Percentiles rank a stretch among this genome's conserved stretches.
Conservation (phyloP, 2,113 vertebrate species). For the Gallinago jamesoni region DNA sequence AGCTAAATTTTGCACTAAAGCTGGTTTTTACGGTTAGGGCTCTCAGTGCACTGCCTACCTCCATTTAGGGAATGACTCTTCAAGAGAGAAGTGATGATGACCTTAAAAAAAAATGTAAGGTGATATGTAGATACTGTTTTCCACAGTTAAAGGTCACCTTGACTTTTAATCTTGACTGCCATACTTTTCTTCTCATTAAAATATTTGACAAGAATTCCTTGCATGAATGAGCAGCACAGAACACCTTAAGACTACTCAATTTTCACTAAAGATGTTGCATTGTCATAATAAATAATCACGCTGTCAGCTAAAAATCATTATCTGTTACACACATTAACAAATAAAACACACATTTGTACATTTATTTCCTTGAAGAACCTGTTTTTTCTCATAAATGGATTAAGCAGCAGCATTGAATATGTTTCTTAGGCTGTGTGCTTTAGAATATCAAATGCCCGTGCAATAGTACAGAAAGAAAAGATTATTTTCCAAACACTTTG, state of each 20-base stretch:
- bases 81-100: constrained; percentile 34
- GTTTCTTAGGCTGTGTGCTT: neutral
- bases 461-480: neutral
- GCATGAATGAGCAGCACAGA: constrained; percentile 70
- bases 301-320: constrained; percentile 40
- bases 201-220: constrained; percentile 81
- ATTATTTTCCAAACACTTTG: neutral
- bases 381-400: neutral
- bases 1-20: neutral
- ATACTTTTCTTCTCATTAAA: constrained; percentile 78
- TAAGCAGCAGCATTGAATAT: neutral
- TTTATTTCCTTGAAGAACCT: neutral
- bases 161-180: constrained; percentile 71
- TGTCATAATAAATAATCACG: constrained; percentile 55
- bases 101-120: constrained; percentile 56
- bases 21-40: neutral
- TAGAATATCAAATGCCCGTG: neutral
- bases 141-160: constrained; percentile 76
- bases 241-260: constrained; percentile 52
- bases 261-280: constrained; percentile 40
- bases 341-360: neutral
- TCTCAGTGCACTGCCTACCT: neutral
- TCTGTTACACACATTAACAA: constrained; percentile 9
- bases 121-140: constrained; percentile 54
- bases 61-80: constrained; percentile 15